phyloP scores from a whole-genome alignment of 1,140 invertebrate genomes.

The Zaprionus lachaisei region DNA sequence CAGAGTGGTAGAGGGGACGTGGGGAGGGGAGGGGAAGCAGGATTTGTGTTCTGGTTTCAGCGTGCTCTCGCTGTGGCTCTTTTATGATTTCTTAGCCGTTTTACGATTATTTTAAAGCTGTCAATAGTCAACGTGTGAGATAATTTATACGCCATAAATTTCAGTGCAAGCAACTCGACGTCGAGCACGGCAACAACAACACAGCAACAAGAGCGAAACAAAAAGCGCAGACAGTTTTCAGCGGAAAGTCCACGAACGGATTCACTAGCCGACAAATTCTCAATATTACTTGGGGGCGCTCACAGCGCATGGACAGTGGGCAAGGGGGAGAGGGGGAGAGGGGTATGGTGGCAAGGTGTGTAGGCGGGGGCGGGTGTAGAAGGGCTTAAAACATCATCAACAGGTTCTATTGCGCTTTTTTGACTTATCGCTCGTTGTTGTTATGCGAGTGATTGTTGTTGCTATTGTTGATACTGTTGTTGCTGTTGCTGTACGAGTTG shows the following conservation, averaged over 20 bases:
- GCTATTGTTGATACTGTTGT: neutral
- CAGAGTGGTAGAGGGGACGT: too few species aligned
- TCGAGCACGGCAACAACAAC: slow-evolving; percentile 13
- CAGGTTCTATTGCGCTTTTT: slow-evolving; percentile 48
- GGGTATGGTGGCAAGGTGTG: neutral
- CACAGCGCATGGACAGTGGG: neutral
- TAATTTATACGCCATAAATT: slow-evolving; percentile 84
- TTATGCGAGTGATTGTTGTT: neutral
- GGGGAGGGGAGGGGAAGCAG: neutral
- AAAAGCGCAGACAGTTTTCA: slow-evolving; percentile 48
- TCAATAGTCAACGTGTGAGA: slow-evolving; percentile 83
- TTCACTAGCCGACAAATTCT: slow-evolving; percentile 20
- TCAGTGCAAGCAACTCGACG: slow-evolving; percentile 64
- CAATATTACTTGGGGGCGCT: slow-evolving; percentile 2
- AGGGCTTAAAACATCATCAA: slow-evolving; percentile 39
- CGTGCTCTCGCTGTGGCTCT: slow-evolving; percentile 42
- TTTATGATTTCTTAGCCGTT: slow-evolving; percentile 81
- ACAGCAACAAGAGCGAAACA: neutral
- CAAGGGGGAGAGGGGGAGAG: neutral
- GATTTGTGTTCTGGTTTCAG: slow-evolving; percentile 62
- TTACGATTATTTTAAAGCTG: slow-evolving; percentile 83
- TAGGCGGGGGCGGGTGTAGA: neutral
- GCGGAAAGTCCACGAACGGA: slow-evolving; percentile 41
- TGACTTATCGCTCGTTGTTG: slow-evolving; percentile 20
- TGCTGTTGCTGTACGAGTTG: neutral